Evolutionary conservation across 53 echinoderm and acorn worm species (phyloP).

Genomic region (Luidia sarsii): DNA sequence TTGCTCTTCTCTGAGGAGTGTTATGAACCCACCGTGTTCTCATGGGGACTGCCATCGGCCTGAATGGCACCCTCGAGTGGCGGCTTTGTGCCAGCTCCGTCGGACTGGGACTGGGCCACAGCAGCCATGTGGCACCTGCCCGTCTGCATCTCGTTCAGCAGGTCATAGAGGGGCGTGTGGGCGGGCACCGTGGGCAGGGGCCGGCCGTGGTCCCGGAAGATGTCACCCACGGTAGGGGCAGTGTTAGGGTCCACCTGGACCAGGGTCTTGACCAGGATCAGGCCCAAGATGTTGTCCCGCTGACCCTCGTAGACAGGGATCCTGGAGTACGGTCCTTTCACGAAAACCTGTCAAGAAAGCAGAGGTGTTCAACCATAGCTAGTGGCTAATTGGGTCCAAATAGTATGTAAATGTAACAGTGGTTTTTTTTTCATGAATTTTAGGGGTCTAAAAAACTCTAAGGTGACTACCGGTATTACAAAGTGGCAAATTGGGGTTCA

Average conservation of each 20-base stretch:
- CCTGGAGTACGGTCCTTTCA: slow-evolving; percentile 71
- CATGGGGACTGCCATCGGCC: neutral
- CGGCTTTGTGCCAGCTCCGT: neutral
- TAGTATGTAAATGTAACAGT: too few species aligned
- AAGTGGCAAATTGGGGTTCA: too few species aligned
- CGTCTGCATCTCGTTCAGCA: slow-evolving; percentile 82
- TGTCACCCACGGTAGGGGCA: slow-evolving; percentile 40
- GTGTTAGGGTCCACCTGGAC: slow-evolving; percentile 77
- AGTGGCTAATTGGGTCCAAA: neutral
- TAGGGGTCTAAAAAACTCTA: too few species aligned
- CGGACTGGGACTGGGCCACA: neutral
- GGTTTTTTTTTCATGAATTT: too few species aligned
- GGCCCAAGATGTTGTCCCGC: slow-evolving; percentile 64
- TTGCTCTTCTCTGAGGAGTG: too few species aligned
- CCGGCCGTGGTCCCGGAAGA: slow-evolving; percentile 71
- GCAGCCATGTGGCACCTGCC: slow-evolving; percentile 83
- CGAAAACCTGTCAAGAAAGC: slow-evolving; percentile 47
- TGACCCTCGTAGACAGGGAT: slow-evolving; percentile 76
- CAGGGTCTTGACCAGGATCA: slow-evolving; percentile 77
- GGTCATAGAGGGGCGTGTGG: slow-evolving; percentile 71
- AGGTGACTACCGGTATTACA: too few species aligned
- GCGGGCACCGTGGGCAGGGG: slow-evolving; percentile 63
- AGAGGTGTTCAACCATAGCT: too few species aligned
- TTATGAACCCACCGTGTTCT: too few species aligned
- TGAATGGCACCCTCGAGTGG: slow-evolving; percentile 1